phyloP scores from a whole-genome alignment of 2,113 vertebrate species.

The Triplophysa tibetana region DNA sequence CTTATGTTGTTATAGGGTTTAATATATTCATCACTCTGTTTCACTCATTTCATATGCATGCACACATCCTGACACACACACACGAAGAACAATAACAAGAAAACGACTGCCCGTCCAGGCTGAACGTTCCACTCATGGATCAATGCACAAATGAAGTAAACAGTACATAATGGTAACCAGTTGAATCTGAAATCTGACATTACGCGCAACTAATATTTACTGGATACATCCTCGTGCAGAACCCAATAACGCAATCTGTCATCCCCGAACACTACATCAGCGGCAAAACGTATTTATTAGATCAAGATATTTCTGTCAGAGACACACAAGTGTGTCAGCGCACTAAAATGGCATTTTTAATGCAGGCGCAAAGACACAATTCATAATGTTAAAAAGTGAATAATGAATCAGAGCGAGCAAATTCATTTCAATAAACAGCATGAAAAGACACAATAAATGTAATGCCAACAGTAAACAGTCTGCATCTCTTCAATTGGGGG shows the following conservation, averaged over 20 bases:
- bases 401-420: constrained; percentile 8
- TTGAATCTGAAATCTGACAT: constrained; percentile 46
- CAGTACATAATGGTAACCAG: constrained; percentile 60
- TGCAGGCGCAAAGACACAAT: constrained; percentile 46
- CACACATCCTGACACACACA: constrained; percentile 8
- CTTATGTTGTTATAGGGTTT: constrained; percentile 40
- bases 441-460: background rate
- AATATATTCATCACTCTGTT: constrained; percentile 53
- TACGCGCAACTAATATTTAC: constrained; percentile 17
- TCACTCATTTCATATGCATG: constrained; percentile 23
- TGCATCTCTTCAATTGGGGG: background rate
- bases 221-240: background rate
- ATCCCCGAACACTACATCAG: constrained; percentile 18
- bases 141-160: constrained; percentile 74
- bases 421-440: background rate
- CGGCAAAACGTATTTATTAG: constrained; percentile 14
- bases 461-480: background rate
- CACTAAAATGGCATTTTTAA: constrained; percentile 15
- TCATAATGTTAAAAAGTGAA: constrained; percentile 43
- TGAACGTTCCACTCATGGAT: constrained; percentile 68
- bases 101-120: constrained; percentile 59
- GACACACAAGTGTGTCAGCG: constrained; percentile 8
- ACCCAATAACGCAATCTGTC: constrained; percentile 1
- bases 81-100: constrained; percentile 25
- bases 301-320: constrained; percentile 9